These are phyloP conservation scores for Hydrophis major DNA, from an alignment of 2,797 vertebrate genomes.

Conservation along the genomic window DNA sequence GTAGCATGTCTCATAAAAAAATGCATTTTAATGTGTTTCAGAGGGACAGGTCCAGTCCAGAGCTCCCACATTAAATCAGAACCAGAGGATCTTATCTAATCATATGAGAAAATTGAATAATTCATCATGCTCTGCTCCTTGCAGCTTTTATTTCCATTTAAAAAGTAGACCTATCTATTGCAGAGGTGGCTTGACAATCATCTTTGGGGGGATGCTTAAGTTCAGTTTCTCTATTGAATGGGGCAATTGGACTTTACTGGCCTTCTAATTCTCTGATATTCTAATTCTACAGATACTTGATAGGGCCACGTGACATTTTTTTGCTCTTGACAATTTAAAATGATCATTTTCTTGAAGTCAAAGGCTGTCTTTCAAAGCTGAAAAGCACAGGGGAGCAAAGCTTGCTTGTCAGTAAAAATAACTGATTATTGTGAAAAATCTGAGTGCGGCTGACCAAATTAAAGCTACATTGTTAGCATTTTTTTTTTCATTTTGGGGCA, in stretches of 20 bases:
- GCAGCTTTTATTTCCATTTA: neutral
- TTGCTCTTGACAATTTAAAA: conserved; percentile 29
- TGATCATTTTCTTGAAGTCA: neutral
- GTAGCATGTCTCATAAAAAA: neutral
- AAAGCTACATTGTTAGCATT: conserved; percentile 64
- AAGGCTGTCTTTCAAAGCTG: conserved; percentile 31
- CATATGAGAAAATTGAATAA: neutral
- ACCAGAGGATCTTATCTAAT: neutral
- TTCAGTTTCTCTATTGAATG: neutral
- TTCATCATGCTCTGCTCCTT: neutral
- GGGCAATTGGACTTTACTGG: neutral
- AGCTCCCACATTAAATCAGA: neutral
- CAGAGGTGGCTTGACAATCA: neutral
- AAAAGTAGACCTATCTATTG: neutral
- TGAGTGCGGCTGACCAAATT: conserved; percentile 46
- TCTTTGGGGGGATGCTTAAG: neutral
- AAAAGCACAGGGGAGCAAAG: conserved; percentile 32
- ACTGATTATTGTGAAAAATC: conserved; percentile 46
- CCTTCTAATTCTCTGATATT: neutral
- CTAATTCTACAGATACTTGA: neutral
- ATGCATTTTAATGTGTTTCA: neutral
- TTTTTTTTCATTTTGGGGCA: conserved; percentile 65
- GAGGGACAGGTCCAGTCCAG: neutral
- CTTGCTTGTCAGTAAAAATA: conserved; percentile 40
- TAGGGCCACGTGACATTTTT: neutral